phyloP scores from a whole-genome alignment of 2,888 invertebrate species.

The Nowickia ferox region DNA sequence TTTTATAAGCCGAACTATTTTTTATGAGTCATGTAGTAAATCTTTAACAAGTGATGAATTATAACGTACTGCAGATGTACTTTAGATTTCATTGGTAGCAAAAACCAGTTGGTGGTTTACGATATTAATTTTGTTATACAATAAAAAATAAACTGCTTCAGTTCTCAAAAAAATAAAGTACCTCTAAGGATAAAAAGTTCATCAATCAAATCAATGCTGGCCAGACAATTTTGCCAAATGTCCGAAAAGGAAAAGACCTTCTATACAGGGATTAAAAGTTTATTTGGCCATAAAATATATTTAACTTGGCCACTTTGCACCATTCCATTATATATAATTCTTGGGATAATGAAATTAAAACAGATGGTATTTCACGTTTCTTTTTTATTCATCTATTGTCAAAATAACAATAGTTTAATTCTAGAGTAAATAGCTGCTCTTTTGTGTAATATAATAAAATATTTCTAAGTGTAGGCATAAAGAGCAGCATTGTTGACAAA shows the following conservation, averaged over 20 bases:
- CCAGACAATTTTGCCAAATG: neutral
- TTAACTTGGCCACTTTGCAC: neutral
- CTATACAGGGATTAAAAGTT: constrained; percentile 25
- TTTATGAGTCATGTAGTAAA: no score
- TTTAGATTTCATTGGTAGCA: neutral
- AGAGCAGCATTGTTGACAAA: no score
- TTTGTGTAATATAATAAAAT: neutral
- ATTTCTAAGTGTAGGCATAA: no score
- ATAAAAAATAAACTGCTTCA: constrained; percentile 31
- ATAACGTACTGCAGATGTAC: neutral
- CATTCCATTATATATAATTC: neutral
- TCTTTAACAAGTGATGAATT: constrained; percentile 4
- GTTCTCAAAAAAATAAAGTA: neutral
- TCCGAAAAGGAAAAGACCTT: constrained; percentile 7
- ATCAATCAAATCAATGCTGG: neutral
- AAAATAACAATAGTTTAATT: constrained; percentile 2
- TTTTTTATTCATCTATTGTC: neutral
- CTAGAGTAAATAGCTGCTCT: constrained; percentile 8
- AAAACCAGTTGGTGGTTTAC: neutral
- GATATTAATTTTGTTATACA: constrained; percentile 34
- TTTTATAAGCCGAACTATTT: no score
- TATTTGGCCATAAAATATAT: neutral
- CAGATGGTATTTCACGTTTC: constrained; percentile 45
- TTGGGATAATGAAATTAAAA: constrained; percentile 52
- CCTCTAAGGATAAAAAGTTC: neutral